These are phyloP conservation scores for Mastomys natalensis DNA, from an alignment of 2,113 vertebrate genomes.

Conservation along the genomic window DNA sequence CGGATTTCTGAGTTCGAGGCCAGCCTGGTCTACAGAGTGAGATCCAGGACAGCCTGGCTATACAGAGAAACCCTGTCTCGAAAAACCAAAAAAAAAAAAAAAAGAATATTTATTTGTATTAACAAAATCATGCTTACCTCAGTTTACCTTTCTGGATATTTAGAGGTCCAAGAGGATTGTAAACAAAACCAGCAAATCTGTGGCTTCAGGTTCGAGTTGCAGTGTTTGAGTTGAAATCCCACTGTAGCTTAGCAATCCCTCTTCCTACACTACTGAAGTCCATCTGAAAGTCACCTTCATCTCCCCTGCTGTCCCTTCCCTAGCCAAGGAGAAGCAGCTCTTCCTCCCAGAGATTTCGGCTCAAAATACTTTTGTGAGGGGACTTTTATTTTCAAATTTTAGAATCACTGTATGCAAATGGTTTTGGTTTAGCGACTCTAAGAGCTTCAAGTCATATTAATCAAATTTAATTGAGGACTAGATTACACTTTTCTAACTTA, in stretches of 20 bases:
- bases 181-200: background rate
- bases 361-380: constrained; percentile 3
- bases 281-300: background rate
- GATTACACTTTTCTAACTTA: background rate
- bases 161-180: background rate
- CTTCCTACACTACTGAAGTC: background rate
- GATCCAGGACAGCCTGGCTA: too few relatives aligned
- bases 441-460: background rate
- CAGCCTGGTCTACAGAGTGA: too few relatives aligned
- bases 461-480: background rate
- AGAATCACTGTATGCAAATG: constrained; percentile 16
- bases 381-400: constrained; percentile 34
- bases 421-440: background rate
- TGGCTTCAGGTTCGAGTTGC: background rate
- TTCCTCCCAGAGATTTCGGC: background rate
- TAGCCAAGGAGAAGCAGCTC: background rate
- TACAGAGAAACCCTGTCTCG: too few relatives aligned
- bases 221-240: background rate
- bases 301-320: constrained; percentile 6
- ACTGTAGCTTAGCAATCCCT: background rate
- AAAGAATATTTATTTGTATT: background rate
- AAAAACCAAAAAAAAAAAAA: too few relatives aligned
- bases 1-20: too few relatives aligned
- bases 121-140: background rate
- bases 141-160: background rate